Evolutionary conservation across 2,888 invertebrate species (phyloP), one percentile per base, ranked within the genome.

Genomic region (Oligia strigilis): DNA sequence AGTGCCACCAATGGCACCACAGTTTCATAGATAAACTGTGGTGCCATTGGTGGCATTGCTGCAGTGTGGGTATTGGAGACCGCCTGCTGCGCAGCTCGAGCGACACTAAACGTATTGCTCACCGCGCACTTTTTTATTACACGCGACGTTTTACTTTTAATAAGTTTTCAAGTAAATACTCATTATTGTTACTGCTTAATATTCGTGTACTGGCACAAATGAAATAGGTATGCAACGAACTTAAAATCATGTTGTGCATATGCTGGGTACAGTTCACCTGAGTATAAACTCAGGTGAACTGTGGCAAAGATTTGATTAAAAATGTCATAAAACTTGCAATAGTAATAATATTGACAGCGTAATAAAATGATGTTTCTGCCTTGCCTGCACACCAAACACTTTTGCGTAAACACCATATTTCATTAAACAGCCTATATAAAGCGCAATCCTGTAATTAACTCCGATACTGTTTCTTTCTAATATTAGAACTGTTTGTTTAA

Each of bases 71-170:
- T 62, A 40, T 60, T 65, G 14, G 46, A 17, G 90, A 86, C 89
- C 90, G 76, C 89, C 90, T 84, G 89, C 69, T 75, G 90, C 9
- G 89, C 23, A 23, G 58, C 49, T 75, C 74, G 58, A 80, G 81
- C 65, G 86, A 89, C 89, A 85, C 58, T 66, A 60, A 78, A 79
- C 65, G 69, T 72, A 80, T 86, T 88, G 72, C 69, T 74, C 74
- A 66, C 72, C 40, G 55, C 58, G 23, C 72, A 74, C 62, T 82
- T 72, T 86, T 74, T 77, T 75, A 72, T 69, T 69, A 77, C n/a
- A 23, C 36, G 69, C 19, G 43, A 43, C 43, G 58, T 66, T 70
- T 62, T 67, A 73, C 65, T 82, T 78, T 82, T 75, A 71, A 81
- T 77, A 65, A 40, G 52, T 36, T 67, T 71, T 43, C 36, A 49